Evolutionary conservation across 2,797 vertebrate genomes (phyloP).

Genomic region (Mionectes olivaceus): DNA sequence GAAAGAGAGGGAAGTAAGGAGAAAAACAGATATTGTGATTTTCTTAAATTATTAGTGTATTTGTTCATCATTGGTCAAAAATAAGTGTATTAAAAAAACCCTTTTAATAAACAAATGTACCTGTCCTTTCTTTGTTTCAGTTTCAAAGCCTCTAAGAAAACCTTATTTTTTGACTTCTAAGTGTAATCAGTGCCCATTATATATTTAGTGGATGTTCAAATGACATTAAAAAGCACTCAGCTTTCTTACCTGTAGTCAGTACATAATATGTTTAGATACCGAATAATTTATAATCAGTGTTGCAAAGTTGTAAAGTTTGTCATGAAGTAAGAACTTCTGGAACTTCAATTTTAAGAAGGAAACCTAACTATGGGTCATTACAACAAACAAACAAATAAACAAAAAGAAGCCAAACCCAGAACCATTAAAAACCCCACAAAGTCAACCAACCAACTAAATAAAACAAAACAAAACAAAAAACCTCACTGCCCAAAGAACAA

Average conservation of each 20-base stretch:
- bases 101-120: not conserved
- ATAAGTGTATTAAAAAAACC: not conserved
- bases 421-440: not conserved
- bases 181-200: not conserved
- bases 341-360: not conserved
- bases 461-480: not conserved
- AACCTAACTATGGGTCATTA: not conserved
- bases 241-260: conserved; percentile 12
- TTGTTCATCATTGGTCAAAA: not conserved
- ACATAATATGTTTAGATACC: not conserved
- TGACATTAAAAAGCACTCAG: not conserved
- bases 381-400: not conserved
- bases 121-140: not conserved
- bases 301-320: not conserved
- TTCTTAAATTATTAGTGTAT: not conserved
- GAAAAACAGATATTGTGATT: not conserved
- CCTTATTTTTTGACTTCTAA: not conserved
- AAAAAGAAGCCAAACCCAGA: no score
- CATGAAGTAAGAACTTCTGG: not conserved
- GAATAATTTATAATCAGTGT: not conserved
- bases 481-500: not conserved
- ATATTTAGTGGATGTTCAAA: conserved; percentile 3
- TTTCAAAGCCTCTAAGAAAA: not conserved
- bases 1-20: not conserved
- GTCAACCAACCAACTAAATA: fast-evolving